These are phyloP conservation scores for Sinocyclocheilus grahami DNA, from an alignment of 2,113 vertebrate species.

Conservation along the genomic window DNA sequence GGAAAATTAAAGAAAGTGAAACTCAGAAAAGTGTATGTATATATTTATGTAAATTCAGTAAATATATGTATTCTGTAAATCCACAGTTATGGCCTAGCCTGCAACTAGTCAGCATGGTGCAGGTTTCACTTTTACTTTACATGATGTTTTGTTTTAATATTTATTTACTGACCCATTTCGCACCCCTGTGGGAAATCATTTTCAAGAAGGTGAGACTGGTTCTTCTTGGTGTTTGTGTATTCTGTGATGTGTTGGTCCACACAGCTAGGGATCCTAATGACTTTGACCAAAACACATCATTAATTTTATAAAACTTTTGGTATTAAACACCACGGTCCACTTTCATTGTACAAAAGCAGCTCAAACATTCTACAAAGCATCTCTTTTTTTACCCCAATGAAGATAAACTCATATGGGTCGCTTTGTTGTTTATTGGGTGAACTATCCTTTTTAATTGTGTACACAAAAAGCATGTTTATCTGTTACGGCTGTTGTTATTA, in stretches of 20 bases:
- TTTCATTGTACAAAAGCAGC: not conserved
- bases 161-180: not conserved
- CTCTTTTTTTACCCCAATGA: not conserved
- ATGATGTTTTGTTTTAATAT: not conserved
- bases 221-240: not conserved
- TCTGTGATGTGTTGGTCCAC: not conserved
- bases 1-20: no score
- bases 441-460: not conserved
- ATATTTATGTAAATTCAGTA: no score
- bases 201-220: constrained; percentile 38
- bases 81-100: not conserved
- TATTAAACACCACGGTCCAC: not conserved
- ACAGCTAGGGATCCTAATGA: constrained; percentile 8
- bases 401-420: not conserved
- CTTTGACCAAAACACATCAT: constrained; percentile 31
- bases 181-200: constrained; percentile 29
- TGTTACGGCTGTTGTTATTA: constrained; percentile 28
- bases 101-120: not conserved
- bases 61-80: no score
- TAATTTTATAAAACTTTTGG: not conserved
- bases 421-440: not conserved
- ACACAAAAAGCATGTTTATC: constrained; percentile 4
- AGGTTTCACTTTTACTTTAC: not conserved
- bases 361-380: not conserved
- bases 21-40: no score